Conservation (phyloP, 2,888 invertebrate genomes). For the Drosophila crucigera region DNA sequence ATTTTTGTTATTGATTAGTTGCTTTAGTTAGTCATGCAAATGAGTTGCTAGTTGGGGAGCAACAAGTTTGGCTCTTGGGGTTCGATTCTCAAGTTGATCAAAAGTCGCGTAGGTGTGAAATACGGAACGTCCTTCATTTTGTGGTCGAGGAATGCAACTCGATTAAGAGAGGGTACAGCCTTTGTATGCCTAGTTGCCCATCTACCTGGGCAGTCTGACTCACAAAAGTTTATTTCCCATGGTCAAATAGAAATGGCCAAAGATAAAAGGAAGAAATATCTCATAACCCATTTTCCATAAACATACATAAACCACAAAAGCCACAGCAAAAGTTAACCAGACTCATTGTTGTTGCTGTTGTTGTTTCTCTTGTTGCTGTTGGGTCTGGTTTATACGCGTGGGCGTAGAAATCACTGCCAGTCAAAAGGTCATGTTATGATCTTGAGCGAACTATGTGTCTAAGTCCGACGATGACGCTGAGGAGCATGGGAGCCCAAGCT, state of each 20-base stretch:
- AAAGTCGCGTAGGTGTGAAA: constrained; percentile 68
- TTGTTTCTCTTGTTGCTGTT: constrained; percentile 56
- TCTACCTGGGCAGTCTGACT: constrained; percentile 40
- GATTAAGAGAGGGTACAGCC: constrained; percentile 72
- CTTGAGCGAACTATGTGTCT: constrained; percentile 81
- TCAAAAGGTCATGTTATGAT: constrained; percentile 83
- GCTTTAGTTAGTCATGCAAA: constrained; percentile 23
- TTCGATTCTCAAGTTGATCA: constrained; percentile 25
- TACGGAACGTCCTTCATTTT: constrained; percentile 66
- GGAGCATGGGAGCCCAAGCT: constrained; percentile 70
- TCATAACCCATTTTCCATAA: constrained; percentile 81
- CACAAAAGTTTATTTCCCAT: constrained; percentile 77
- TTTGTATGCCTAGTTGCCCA: constrained; percentile 29
- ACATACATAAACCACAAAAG: constrained; percentile 79
- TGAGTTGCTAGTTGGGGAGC: constrained; percentile 26
- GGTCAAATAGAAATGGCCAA: constrained; percentile 81
- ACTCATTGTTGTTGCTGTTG: constrained; percentile 43
- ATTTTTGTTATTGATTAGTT: constrained; percentile 46
- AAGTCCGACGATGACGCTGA: constrained; percentile 64
- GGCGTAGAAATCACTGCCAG: constrained; percentile 83
- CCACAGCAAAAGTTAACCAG: constrained; percentile 54
- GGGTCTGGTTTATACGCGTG: constrained; percentile 81
- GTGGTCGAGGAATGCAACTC: constrained; percentile 57
- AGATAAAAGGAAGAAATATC: constrained; percentile 81
- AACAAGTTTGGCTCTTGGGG: constrained; percentile 22